phyloP scores from a whole-genome alignment of 2,113 vertebrate species.

The Neolamprologus cancellatus region DNA sequence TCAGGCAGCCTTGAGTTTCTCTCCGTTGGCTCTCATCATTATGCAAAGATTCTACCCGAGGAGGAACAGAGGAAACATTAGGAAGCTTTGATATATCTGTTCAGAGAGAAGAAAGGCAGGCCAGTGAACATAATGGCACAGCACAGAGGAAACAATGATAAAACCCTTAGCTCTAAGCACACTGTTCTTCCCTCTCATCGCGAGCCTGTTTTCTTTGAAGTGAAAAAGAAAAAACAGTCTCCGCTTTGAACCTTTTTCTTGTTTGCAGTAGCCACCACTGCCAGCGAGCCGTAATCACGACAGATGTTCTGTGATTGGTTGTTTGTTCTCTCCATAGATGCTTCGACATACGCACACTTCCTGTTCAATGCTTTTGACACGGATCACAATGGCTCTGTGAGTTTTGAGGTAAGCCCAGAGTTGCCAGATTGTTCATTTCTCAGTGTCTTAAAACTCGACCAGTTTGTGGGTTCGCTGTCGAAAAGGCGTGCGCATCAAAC shows the following conservation, averaged over 20 bases:
- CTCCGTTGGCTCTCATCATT: constrained; percentile 1
- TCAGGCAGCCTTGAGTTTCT: not conserved
- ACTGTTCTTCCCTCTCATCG: not conserved
- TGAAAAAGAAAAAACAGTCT: not conserved
- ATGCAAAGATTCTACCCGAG: constrained; percentile 10
- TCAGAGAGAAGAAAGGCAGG: not conserved
- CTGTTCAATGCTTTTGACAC: constrained; percentile 98
- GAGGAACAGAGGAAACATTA: constrained; percentile 10
- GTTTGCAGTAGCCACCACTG: not conserved
- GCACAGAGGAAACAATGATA: not conserved
- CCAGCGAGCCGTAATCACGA: not conserved
- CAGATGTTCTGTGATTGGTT: not conserved
- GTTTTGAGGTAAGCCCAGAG: constrained; percentile 87
- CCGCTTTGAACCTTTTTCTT: not conserved
- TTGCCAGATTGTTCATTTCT: not conserved
- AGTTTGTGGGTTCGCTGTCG: not conserved
- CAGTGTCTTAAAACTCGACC: not conserved
- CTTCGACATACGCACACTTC: constrained; percentile 95
- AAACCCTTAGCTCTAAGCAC: not conserved
- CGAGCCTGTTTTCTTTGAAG: constrained; percentile 4
- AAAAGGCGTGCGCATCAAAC: rapidly evolving
- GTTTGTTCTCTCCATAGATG: constrained; percentile 76
- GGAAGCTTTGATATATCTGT: constrained; percentile 38
- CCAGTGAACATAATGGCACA: not conserved
- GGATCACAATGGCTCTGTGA: constrained; percentile 96